These are phyloP conservation scores for Salvelinus sp. DNA, from an alignment of 2,113 vertebrate species.

Conservation along the genomic window DNA sequence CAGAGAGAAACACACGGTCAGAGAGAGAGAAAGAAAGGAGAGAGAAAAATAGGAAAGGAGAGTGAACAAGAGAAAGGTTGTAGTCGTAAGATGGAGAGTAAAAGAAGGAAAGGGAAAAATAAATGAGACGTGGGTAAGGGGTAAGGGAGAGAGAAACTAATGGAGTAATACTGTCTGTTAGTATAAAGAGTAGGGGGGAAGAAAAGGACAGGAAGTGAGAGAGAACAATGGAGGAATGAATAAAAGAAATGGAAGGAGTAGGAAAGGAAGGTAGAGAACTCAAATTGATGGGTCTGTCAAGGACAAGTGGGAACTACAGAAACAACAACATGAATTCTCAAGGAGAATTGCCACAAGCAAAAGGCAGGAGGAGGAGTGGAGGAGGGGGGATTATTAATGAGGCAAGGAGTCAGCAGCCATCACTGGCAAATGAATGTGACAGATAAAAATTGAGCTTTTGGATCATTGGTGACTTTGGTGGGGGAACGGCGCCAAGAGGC, in stretches of 20 bases:
- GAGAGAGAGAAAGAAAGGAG: background rate
- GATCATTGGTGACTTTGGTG: constrained; percentile 38
- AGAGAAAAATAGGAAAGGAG: constrained; percentile 1
- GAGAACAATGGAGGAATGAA: background rate
- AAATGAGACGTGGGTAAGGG: too few relatives aligned
- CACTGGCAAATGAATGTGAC: constrained; percentile 61
- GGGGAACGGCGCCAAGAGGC: constrained; percentile 21
- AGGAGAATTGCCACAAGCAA: constrained; percentile 32
- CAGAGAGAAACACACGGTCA: constrained; percentile 5
- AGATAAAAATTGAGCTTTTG: constrained; percentile 56
- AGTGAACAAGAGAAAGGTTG: constrained; percentile 14
- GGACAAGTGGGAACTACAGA: constrained; percentile 58
- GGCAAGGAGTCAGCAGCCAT: constrained; percentile 47
- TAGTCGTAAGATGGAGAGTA: background rate
- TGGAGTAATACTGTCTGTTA: background rate
- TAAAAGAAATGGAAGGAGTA: constrained; percentile 5
- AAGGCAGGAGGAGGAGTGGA: background rate
- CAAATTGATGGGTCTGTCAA: constrained; percentile 47
- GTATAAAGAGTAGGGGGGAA: background rate
- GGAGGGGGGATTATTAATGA: constrained; percentile 59
- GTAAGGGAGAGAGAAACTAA: background rate
- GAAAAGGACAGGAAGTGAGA: constrained; percentile 4
- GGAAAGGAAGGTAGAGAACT: constrained; percentile 1
- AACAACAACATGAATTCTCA: constrained; percentile 21
- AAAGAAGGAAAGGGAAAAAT: background rate